Base-by-base conservation (phyloP, 2,113 vertebrate genomes). In the Chaenogobius annularis region DNA sequence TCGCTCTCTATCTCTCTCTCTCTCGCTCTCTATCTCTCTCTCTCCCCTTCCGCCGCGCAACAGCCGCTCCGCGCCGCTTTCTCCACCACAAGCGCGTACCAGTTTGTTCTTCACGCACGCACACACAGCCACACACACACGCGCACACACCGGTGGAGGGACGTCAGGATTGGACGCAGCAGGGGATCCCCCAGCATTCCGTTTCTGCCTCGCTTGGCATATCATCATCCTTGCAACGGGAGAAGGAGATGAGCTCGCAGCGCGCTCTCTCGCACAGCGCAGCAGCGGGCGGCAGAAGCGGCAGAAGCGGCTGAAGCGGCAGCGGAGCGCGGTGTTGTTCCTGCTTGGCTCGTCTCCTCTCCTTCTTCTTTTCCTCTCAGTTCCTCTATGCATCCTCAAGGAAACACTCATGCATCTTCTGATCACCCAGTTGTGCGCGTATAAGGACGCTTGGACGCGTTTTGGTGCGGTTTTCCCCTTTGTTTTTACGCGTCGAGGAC, bases 81-180 rank as follows among this genome's bases (percentile, higher is more conserved):
- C 23, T 35, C 58, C 58, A 31, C 14, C 58, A 1, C 55, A 1
- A 7, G 47, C 47, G 47, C 47, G 47, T 15, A 19, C 47, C 47
- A 19, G 47, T 40, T 40, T 7, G 37, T 40, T 40, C 44, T 46
- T 10, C 44, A 46, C 44, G 44, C 44, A 46, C 44, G 44, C 44
- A 46, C 37, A 40, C 37, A 40, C 19, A 20, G 26, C 56, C 56
- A 26, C 37, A n/a, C 56, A 26, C 37, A n/a, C 35, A 17, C 19
- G 63, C 40, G 1, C 63, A n/a, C 40, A 3, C 83, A 61, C 68
- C 69, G 73, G 78, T 73, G 66, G 75, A 66, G 80, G 64, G 80
- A 84, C 86, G 88, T 87, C 83, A 85, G 86, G 83, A 86, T 86
- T 85, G 89, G 88, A 83, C 89, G 70, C 89, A 88, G 89, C 89